Evolutionary conservation across 2,113 vertebrate genomes (phyloP).

Genomic region (Gopherus flavomarginatus): DNA sequence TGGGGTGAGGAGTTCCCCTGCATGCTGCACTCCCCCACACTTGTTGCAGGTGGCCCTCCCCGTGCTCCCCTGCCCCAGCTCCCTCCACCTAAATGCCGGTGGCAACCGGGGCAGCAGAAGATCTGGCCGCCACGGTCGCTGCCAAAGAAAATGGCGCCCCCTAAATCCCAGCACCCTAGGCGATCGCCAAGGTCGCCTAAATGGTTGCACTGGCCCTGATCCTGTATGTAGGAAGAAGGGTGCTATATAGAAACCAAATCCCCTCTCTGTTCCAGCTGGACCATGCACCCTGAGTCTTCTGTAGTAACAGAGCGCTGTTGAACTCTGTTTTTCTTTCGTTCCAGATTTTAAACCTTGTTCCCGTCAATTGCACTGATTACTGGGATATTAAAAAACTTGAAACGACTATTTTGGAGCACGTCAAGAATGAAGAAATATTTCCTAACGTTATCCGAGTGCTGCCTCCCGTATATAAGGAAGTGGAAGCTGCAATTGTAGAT

Average conservation of each 20-base stretch:
- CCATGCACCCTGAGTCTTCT: background rate
- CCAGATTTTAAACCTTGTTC: slow-evolving; percentile 58
- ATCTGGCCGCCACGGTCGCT: no score
- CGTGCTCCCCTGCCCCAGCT: no score
- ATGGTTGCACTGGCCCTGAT: no score
- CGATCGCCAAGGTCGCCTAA: no score
- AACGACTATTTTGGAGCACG: slow-evolving; percentile 43
- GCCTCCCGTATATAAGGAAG: slow-evolving; percentile 53
- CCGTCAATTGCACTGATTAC: slow-evolving; percentile 37
- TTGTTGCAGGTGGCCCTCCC: no score
- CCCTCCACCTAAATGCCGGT: no score
- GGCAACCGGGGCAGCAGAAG: no score
- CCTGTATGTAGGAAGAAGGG: background rate
- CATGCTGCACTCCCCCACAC: no score
- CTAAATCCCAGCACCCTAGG: no score
- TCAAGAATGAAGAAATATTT: slow-evolving; percentile 70
- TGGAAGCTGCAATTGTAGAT: slow-evolving; percentile 65
- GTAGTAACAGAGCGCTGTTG: background rate
- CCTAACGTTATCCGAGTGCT: slow-evolving; percentile 68
- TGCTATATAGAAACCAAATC: background rate
- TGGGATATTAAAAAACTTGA: slow-evolving; percentile 46
- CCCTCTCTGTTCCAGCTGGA: background rate
- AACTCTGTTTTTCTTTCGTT: slow-evolving; percentile 10
- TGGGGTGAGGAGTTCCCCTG: no score
- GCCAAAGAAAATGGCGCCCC: no score